Evolutionary conservation across 2,113 vertebrate species (phyloP).

Genomic region (Phaetusa simplex): DNA sequence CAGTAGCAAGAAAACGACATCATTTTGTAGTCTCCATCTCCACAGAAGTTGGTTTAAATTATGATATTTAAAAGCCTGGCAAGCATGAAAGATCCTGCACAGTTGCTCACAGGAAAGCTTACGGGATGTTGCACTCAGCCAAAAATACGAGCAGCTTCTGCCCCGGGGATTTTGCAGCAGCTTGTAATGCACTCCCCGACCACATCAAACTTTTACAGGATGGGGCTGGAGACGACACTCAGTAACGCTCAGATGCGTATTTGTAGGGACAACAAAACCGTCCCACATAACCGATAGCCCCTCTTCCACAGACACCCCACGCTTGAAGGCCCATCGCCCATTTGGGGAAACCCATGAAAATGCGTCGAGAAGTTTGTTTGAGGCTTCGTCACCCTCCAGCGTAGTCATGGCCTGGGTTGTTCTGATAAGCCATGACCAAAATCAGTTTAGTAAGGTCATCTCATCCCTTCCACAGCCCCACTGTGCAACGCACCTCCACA

Average conservation of each 20-base stretch:
- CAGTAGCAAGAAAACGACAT: neutral
- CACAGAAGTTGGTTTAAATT: neutral
- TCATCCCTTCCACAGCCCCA: neutral
- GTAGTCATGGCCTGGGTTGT: rapidly evolving
- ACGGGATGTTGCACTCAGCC: neutral
- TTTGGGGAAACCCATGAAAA: neutral
- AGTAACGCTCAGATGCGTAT: neutral
- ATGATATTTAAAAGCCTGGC: neutral
- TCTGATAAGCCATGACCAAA: neutral
- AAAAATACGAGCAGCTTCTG: neutral
- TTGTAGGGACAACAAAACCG: neutral
- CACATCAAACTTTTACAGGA: neutral
- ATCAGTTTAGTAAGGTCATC: neutral
- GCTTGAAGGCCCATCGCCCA: rapidly evolving
- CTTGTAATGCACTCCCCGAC: neutral
- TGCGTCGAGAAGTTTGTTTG: rapidly evolving
- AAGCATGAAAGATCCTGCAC: neutral
- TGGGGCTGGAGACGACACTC: neutral
- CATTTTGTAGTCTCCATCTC: neutral
- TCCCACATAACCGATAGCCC: neutral
- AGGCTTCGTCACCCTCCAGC: neutral
- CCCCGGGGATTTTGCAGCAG: neutral
- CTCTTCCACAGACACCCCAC: neutral
- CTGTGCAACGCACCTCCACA: rapidly evolving
- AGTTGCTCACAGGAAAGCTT: neutral